Conservation (phyloP, 2,797 vertebrate genomes). For the Erpetoichthys calabaricus region DNA sequence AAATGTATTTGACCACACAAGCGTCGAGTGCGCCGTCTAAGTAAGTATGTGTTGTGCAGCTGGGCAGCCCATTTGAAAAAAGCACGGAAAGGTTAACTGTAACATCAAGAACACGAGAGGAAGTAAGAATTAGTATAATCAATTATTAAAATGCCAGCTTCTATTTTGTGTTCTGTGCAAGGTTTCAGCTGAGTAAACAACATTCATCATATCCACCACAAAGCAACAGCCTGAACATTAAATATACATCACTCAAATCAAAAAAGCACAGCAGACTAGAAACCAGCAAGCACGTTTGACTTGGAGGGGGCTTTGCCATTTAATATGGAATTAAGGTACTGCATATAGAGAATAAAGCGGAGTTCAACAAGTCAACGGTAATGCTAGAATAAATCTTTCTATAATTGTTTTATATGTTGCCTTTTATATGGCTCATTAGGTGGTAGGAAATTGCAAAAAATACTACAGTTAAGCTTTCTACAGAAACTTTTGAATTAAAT, state of each 20-base stretch:
- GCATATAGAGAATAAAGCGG: too few relatives aligned
- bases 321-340: too few relatives aligned
- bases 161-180: slow-evolving; percentile 41
- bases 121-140: slow-evolving; percentile 43
- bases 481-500: too few relatives aligned
- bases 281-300: too few relatives aligned
- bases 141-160: slow-evolving; percentile 51
- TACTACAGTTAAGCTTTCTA: too few relatives aligned
- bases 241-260: slow-evolving; percentile 38
- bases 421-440: too few relatives aligned
- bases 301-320: too few relatives aligned
- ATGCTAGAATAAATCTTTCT: too few relatives aligned
- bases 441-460: too few relatives aligned
- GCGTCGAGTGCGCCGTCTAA: background rate
- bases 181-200: slow-evolving; percentile 49
- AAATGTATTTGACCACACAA: too few relatives aligned
- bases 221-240: slow-evolving; percentile 35
- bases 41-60: slow-evolving; percentile 21
- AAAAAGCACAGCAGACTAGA: background rate
- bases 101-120: slow-evolving; percentile 42
- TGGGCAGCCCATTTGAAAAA: slow-evolving; percentile 8
- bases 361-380: too few relatives aligned
- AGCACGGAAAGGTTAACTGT: slow-evolving; percentile 39
- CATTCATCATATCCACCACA: slow-evolving; percentile 38
- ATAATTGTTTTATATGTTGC: too few relatives aligned